A percentile compares a stretch with the other conserved stretches of the same genome.
phyloP scores from a whole-genome alignment of 2,888 invertebrate species.

The Colostygia pectinataria region DNA sequence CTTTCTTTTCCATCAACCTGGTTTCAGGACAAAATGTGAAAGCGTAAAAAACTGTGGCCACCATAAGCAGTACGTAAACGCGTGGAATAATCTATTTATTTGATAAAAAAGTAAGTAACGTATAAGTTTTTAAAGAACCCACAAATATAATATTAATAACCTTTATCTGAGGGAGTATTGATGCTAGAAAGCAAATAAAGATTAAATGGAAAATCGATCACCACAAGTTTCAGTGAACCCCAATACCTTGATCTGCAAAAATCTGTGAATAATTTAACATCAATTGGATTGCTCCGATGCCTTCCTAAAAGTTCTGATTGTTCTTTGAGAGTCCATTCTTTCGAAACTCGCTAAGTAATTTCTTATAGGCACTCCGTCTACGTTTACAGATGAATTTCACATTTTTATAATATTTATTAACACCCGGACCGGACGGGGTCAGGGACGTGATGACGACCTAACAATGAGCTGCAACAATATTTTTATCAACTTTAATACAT shows the following conservation, averaged over 20 bases:
- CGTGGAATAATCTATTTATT: no score
- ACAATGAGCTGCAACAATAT: no score
- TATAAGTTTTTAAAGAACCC: neutral
- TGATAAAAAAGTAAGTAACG: no score
- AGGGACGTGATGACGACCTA: neutral
- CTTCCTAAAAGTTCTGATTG: conserved; percentile 30
- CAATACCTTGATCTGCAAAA: conserved; percentile 42
- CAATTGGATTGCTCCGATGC: conserved; percentile 46
- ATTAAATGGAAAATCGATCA: conserved; percentile 21
- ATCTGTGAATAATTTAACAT: conserved; percentile 51
- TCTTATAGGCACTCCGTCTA: conserved; percentile 32
- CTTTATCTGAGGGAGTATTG: neutral
- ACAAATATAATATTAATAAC: neutral
- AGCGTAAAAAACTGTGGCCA: no score
- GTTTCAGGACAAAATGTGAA: no score
- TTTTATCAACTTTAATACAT: no score
- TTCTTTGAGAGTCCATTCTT: conserved; percentile 32
- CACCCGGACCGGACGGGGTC: neutral
- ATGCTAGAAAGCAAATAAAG: conserved; percentile 19
- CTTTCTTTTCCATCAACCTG: neutral
- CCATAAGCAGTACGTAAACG: no score
- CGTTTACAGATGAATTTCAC: conserved; percentile 55
- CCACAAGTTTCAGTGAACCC: conserved; percentile 1
- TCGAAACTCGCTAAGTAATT: conserved; percentile 36
- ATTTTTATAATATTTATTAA: conserved; percentile 28